phyloP scores from a whole-genome alignment of 2,888 invertebrate genomes.

The Drosophila pseudotalamancana region DNA sequence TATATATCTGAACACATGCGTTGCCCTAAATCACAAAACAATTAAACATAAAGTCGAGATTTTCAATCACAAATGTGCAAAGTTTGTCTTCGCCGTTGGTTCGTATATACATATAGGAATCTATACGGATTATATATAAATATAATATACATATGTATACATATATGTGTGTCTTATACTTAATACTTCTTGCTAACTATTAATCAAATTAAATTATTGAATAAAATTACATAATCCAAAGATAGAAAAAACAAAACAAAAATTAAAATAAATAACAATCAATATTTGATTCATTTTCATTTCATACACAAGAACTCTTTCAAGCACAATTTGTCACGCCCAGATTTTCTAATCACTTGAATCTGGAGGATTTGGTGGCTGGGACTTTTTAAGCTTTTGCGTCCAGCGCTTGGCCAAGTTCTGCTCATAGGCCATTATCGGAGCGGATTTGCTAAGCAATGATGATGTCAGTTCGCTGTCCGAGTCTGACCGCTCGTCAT shows the following conservation, averaged over 20 bases:
- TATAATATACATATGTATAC: constrained; percentile 16
- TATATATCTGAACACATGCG: constrained; percentile 53
- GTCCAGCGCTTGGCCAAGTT: constrained; percentile 52
- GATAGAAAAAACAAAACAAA: constrained; percentile 1
- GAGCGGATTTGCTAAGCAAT: constrained; percentile 25
- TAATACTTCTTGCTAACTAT: constrained; percentile 63
- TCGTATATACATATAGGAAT: constrained; percentile 18
- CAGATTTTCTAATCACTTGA: background rate
- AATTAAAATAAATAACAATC: constrained; percentile 13
- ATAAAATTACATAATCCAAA: constrained; percentile 17
- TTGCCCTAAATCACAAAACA: constrained; percentile 46
- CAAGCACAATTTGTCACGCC: too few relatives aligned
- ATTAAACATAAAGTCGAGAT: constrained; percentile 58
- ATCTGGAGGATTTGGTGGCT: background rate
- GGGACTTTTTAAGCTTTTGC: background rate
- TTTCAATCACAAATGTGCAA: constrained; percentile 65
- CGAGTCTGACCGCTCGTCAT: constrained; percentile 61
- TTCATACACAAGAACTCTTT: background rate
- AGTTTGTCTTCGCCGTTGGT: constrained; percentile 34
- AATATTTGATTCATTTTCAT: constrained; percentile 3
- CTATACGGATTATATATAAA: background rate
- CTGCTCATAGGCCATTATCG: constrained; percentile 40
- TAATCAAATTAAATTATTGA: constrained; percentile 29
- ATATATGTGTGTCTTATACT: constrained; percentile 10
- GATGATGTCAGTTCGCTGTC: constrained; percentile 26